Percentiles rank a stretch among this genome's conserved stretches.
Conservation (phyloP, 2,888 invertebrate species). For the Gymnoscelis rufifasciata region DNA sequence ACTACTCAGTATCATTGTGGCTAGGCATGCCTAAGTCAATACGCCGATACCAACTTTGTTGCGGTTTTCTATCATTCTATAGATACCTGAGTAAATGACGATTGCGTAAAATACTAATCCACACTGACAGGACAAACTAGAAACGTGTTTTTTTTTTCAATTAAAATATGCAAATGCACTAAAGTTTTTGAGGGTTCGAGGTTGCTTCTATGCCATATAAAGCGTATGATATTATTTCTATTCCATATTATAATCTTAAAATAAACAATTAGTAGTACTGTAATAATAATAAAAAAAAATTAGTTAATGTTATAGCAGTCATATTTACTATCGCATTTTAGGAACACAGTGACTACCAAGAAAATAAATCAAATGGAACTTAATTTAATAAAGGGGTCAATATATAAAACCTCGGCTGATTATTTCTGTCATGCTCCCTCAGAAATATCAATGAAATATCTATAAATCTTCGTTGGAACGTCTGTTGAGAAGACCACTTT, state of each 20-base stretch:
- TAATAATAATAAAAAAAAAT: too few species aligned
- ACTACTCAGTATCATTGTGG: slow-evolving; percentile 14
- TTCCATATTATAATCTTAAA: too few species aligned
- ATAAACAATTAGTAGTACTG: too few species aligned
- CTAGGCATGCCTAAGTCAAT: not conserved
- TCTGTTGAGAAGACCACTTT: slow-evolving; percentile 29
- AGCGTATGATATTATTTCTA: too few species aligned
- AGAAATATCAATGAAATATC: slow-evolving; percentile 49
- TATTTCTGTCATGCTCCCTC: slow-evolving; percentile 16
- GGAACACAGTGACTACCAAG: too few species aligned
- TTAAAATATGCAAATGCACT: too few species aligned
- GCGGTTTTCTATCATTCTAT: slow-evolving; percentile 7
- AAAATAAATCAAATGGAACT: not conserved
- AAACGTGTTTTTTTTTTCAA: too few species aligned
- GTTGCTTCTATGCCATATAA: too few species aligned
- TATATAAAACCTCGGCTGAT: not conserved
- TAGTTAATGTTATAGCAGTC: too few species aligned
- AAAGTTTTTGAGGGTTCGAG: too few species aligned
- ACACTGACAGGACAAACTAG: too few species aligned
- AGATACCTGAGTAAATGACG: not conserved
- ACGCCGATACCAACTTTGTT: not conserved
- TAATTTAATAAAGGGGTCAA: slow-evolving; percentile 8
- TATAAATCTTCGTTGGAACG: slow-evolving; percentile 63
- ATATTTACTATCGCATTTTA: not conserved
- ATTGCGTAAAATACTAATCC: not conserved